These are phyloP conservation scores for Misgurnus anguillicaudatus DNA, from an alignment of 2,113 vertebrate genomes.

Conservation along the genomic window DNA sequence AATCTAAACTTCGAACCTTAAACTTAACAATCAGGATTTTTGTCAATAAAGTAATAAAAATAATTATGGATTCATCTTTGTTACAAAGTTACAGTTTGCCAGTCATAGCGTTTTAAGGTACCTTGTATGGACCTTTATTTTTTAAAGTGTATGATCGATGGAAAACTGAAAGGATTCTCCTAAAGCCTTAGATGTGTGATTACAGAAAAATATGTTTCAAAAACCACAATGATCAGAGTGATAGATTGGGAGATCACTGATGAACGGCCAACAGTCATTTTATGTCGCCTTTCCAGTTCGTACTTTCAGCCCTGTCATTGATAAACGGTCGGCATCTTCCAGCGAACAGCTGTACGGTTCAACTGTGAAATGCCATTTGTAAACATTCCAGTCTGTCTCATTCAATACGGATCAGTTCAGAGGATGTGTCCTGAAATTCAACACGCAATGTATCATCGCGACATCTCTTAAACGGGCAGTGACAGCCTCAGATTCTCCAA, in stretches of 20 bases:
- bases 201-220: neutral
- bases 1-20: no score
- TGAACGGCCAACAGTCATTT: neutral
- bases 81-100: no score
- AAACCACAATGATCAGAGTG: neutral
- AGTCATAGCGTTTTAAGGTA: no score
- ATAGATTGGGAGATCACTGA: neutral
- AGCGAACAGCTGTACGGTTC: neutral
- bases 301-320: neutral
- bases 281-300: neutral
- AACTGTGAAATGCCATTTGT: constrained; percentile 26
- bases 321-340: constrained; percentile 17
- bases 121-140: no score
- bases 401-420: constrained; percentile 23
- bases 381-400: constrained; percentile 35
- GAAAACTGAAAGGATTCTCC: neutral
- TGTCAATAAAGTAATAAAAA: no score
- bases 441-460: constrained; percentile 35
- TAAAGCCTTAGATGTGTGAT: neutral
- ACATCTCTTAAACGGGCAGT: constrained; percentile 20
- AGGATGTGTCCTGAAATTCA: constrained; percentile 36
- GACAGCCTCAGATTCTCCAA: constrained; percentile 13
- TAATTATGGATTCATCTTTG: no score
- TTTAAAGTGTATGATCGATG: no score
- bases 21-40: no score